Evolutionary conservation across 2,888 invertebrate species (phyloP), one percentile per base, ranked within the genome.

Genomic region (Petrophora chlorosata): DNA sequence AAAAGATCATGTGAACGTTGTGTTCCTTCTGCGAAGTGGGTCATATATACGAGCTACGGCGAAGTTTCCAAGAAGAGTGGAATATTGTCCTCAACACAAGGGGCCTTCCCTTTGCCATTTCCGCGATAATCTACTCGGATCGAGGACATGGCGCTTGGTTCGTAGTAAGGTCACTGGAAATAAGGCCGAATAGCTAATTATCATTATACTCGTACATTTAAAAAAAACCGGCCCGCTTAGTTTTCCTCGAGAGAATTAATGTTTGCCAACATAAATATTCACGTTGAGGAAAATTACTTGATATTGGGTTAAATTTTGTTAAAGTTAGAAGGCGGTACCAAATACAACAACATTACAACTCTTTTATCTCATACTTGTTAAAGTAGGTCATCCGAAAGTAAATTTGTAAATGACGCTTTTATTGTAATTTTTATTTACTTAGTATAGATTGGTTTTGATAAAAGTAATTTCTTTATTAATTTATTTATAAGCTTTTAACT

Each of bases 101-200:
- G 50, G 46, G 26, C 25, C 32, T 42, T 33, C 42, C 40, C 15
- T 15, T 45, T 22, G 22, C n/a, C 5, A 32, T 9, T 41, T 46
- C 39, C 29, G 34, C 13, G 25, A 25, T 41, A 30, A 49, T 46
- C 33, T 52, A 42, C 16, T 13, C 36, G 40, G 16, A 72, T 57
- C 58, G 66, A 73, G 70, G 65, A 46, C 69, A 63, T 56, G 35
- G 63, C 66, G 67, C 67, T 64, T 67, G 67, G 66, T 54, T 52
- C 30, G 43, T 64, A 54, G 43, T 64, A 54, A 71, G 70, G 72
- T 50, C 67, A 61, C 5, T 42, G 43, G 49, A 64, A 72, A 65
- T 67, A 61, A 73, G 72, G 74, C 63, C 66, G 53, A 60, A 62
- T 55, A 46, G 38, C 44, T 56, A 36, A 53, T 65, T 61, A 67